Percentiles rank a stretch among this genome's conserved stretches.
Conservation (phyloP, 2,797 vertebrate genomes). For the Triplophysa bombifrons region DNA sequence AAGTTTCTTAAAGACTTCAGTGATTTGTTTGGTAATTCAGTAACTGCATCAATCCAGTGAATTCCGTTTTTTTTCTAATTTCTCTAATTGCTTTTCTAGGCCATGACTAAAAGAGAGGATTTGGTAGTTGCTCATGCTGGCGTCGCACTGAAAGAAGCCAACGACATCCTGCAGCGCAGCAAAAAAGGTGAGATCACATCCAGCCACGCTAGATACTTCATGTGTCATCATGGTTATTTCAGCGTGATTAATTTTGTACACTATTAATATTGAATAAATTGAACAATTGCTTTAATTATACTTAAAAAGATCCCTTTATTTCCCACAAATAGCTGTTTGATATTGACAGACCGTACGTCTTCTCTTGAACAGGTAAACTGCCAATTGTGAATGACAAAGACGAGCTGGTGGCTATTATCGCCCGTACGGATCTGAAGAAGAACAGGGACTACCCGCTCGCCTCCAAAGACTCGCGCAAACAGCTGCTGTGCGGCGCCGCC, state of each 20-base stretch:
- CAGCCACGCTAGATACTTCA: background rate
- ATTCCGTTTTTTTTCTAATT: too few relatives aligned
- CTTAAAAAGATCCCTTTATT: background rate
- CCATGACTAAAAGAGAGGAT: slow-evolving; percentile 92
- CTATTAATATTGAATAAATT: background rate
- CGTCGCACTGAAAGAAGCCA: slow-evolving; percentile 92
- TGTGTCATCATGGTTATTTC: too few relatives aligned
- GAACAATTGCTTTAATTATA: background rate
- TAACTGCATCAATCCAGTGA: too few relatives aligned
- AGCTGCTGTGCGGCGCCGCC: slow-evolving; percentile 90
- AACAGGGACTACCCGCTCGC: slow-evolving; percentile 93
- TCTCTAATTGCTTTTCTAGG: slow-evolving; percentile 67
- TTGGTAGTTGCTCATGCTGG: slow-evolving; percentile 88
- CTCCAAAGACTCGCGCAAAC: slow-evolving; percentile 91
- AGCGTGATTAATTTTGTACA: too few relatives aligned
- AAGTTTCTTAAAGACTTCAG: too few relatives aligned
- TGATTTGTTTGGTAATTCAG: too few relatives aligned
- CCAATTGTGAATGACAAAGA: slow-evolving; percentile 91
- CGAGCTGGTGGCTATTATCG: slow-evolving; percentile 91
- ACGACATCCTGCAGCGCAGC: slow-evolving; percentile 93
- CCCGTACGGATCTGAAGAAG: slow-evolving; percentile 92
- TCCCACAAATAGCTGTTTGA: background rate
- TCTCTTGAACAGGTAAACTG: slow-evolving; percentile 82
- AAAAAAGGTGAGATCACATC: slow-evolving; percentile 84
- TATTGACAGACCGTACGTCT: background rate